Conservation (phyloP, 2,888 invertebrate genomes). For the Caprella mutica region DNA sequence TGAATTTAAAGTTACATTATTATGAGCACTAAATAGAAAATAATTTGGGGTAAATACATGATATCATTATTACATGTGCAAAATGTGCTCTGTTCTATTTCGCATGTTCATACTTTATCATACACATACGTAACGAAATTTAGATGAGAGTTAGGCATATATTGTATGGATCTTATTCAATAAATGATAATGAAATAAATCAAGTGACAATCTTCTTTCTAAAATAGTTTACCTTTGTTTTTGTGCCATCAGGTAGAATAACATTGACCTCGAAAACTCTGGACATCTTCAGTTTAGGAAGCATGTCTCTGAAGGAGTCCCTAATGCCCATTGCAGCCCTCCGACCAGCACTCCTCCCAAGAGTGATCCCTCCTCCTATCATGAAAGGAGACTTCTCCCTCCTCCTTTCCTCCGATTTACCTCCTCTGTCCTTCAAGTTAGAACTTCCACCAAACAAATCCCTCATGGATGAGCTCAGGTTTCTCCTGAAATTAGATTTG, state of each 20-base stretch:
- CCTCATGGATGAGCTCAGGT: constrained; percentile 16
- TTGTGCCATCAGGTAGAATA: constrained; percentile 21
- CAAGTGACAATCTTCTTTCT: no score
- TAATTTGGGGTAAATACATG: no score
- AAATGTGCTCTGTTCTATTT: no score
- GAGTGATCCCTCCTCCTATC: constrained; percentile 4
- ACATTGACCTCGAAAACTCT: constrained; percentile 21
- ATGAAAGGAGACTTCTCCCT: constrained; percentile 3
- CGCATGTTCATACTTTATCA: no score
- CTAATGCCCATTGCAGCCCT: constrained; percentile 11
- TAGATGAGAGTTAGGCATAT: no score
- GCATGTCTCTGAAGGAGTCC: constrained; percentile 22
- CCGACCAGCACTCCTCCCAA: constrained; percentile 6
- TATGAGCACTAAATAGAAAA: no score
- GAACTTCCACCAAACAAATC: constrained; percentile 15
- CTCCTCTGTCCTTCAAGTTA: background rate
- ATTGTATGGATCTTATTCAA: no score
- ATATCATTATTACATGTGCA: no score
- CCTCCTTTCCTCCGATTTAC: constrained; percentile 1
- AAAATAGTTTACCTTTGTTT: constrained; percentile 19
- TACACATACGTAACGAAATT: no score
- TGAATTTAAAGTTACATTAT: no score
- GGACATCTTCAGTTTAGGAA: constrained; percentile 18
- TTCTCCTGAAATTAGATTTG: background rate
- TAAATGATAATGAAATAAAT: no score